A percentile compares a stretch with the other conserved stretches of the same genome.
phyloP scores from a whole-genome alignment of 2,797 vertebrate species.

The Zalophus californianus region DNA sequence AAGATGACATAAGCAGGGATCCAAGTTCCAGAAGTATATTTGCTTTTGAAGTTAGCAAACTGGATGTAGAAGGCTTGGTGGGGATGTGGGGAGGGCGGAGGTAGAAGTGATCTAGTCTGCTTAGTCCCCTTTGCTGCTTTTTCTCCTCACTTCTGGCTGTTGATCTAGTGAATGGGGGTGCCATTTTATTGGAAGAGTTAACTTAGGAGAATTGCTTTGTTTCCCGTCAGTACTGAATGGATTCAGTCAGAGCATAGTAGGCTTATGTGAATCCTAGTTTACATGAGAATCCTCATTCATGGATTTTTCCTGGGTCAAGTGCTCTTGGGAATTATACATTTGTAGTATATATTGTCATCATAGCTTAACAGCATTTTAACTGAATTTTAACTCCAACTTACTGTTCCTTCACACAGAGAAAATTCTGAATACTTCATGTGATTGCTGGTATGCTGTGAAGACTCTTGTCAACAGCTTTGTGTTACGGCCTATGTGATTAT shows the following conservation, averaged over 20 bases:
- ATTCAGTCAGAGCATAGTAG: background rate
- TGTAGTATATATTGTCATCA: background rate
- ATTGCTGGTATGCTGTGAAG: background rate
- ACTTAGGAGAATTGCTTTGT: background rate
- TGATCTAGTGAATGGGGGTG: background rate
- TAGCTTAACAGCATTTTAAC: background rate
- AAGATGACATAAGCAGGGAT: background rate
- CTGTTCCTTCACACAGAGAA: background rate
- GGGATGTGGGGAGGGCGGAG: background rate
- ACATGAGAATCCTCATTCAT: background rate
- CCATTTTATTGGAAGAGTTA: background rate
- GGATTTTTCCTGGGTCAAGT: conserved; percentile 29
- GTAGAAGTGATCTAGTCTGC: background rate
- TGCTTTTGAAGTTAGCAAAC: conserved; percentile 45
- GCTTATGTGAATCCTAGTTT: background rate
- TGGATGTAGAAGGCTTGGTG: background rate
- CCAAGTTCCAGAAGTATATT: background rate
- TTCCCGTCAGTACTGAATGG: background rate
- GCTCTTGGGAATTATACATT: background rate
- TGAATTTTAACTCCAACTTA: conserved; percentile 38
- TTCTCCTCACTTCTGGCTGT: background rate
- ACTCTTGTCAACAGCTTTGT: background rate
- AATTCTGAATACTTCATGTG: background rate
- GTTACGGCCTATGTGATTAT: background rate
- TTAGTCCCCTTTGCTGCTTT: background rate